Conservation (phyloP, 2,888 invertebrate genomes). For the Disparrhopalites patrizii region DNA sequence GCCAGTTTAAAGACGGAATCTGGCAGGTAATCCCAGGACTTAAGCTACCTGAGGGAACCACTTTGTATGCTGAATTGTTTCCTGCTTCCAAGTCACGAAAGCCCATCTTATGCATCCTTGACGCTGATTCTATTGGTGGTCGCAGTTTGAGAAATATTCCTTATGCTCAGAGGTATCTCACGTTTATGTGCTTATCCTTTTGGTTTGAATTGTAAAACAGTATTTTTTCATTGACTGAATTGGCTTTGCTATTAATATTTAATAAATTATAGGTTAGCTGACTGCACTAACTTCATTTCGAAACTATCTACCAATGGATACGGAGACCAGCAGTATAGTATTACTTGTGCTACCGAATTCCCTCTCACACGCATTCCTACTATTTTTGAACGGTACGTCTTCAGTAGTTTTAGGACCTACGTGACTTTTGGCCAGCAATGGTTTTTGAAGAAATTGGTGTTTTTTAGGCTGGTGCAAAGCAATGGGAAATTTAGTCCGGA, state of each 20-base stretch:
- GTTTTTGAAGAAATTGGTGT: neutral
- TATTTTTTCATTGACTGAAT: no score
- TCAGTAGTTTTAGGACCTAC: neutral
- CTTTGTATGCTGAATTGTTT: neutral
- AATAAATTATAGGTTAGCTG: neutral
- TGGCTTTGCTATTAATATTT: no score
- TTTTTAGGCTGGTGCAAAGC: neutral
- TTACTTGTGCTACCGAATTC: neutral
- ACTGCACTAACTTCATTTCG: neutral
- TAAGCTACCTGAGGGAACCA: neutral
- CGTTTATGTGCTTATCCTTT: no score
- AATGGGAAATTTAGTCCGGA: neutral
- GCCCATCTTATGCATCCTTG: neutral
- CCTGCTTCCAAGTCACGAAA: neutral
- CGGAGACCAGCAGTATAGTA: neutral
- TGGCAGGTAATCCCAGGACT: neutral
- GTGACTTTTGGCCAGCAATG: neutral
- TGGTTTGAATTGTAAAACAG: no score
- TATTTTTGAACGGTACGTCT: neutral
- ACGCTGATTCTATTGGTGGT: neutral
- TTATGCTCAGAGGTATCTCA: neutral
- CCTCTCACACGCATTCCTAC: neutral
- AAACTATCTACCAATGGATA: neutral
- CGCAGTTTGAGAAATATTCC: neutral
- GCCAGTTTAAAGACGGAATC: neutral